These are phyloP conservation scores for Andrena bucephala DNA, from an alignment of 2,888 invertebrate species.

Conservation along the genomic window DNA sequence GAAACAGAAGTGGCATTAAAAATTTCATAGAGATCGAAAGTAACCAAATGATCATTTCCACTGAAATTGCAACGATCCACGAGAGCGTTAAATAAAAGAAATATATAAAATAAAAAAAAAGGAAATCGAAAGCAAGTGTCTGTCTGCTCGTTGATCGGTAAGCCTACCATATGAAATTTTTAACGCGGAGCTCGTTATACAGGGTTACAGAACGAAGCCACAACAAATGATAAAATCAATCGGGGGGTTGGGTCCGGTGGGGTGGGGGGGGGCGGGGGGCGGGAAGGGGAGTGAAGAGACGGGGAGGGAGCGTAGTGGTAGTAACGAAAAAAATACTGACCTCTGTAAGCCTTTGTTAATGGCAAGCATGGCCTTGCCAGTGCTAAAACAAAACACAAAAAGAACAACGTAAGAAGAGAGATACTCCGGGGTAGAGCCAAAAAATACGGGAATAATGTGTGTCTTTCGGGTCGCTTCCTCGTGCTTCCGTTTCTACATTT, in stretches of 20 bases:
- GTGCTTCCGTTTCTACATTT: slow-evolving; percentile 42
- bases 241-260: slow-evolving; percentile 12
- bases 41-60: no score
- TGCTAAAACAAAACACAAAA: slow-evolving; percentile 89
- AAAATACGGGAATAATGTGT: slow-evolving; percentile 68
- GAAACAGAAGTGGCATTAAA: slow-evolving; percentile 44
- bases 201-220: slow-evolving; percentile 62
- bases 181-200: slow-evolving; percentile 27
- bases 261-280: not conserved
- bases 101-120: no score
- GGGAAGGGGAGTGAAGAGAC: slow-evolving; percentile 31
- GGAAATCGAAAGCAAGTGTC: not conserved
- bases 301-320: slow-evolving; percentile 73
- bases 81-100: not conserved
- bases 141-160: not conserved
- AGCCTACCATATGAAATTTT: slow-evolving; percentile 35
- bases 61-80: no score
- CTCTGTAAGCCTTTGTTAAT: slow-evolving; percentile 95
- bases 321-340: slow-evolving; percentile 87
- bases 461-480: slow-evolving; percentile 57
- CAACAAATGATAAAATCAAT: slow-evolving; percentile 39
- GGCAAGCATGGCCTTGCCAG: slow-evolving; percentile 94
- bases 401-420: slow-evolving; percentile 85
- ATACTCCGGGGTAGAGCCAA: slow-evolving; percentile 75
- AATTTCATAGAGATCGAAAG: slow-evolving; percentile 36